Conservation (phyloP, 2,113 vertebrate species). For the Lepidothrix coronata region DNA sequence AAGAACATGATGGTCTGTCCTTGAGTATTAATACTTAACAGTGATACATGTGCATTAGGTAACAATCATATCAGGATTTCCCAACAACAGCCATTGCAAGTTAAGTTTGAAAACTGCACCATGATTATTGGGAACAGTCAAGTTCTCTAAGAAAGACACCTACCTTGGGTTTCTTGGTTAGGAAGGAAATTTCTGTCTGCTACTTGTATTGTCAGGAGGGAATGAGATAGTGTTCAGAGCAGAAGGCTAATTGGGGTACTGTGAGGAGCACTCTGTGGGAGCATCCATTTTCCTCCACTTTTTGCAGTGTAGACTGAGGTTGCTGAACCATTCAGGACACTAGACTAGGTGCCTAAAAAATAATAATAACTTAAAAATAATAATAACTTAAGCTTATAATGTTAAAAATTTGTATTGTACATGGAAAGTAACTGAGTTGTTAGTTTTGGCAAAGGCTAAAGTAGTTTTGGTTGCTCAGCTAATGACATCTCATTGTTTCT, state of each 20-base stretch:
- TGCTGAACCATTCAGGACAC: neutral
- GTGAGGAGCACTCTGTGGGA: accelerated
- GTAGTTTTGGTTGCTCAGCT: neutral
- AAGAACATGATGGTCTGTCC: neutral
- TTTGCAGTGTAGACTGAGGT: neutral
- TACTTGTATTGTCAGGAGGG: neutral
- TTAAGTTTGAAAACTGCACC: neutral
- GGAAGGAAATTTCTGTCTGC: neutral
- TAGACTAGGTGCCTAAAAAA: neutral
- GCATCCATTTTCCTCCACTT: accelerated
- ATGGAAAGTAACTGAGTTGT: neutral
- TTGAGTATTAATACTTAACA: neutral
- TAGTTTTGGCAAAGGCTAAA: neutral
- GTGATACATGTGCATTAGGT: neutral
- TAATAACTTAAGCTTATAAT: neutral
- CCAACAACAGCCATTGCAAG: neutral
- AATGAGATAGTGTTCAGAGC: neutral
- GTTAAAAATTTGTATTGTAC: neutral
- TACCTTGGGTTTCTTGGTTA: neutral
- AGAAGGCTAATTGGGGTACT: neutral
- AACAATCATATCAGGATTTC: neutral
- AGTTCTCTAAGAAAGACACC: neutral
- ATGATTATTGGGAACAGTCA: neutral
- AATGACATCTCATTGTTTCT: neutral
- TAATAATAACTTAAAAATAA: neutral